These are phyloP conservation scores for Phataginus tricuspis DNA, from an alignment of 2,797 vertebrate genomes.

Conservation along the genomic window DNA sequence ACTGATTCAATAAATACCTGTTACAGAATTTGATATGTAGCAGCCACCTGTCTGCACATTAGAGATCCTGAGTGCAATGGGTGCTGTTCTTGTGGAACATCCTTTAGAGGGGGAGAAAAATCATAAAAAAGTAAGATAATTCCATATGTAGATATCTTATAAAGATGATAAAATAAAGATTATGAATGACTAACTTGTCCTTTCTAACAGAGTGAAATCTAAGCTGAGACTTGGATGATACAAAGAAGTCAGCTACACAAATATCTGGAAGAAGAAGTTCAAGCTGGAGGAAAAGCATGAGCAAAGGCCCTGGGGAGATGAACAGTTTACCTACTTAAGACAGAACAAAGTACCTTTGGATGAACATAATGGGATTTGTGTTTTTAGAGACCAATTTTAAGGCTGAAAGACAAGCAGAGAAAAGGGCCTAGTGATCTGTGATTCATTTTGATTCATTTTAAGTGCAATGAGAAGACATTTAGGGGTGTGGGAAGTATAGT, in stretches of 20 bases:
- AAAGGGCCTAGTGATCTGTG: background rate
- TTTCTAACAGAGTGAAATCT: background rate
- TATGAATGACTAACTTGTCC: background rate
- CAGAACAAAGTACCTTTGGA: background rate
- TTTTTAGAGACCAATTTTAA: background rate
- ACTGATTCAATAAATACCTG: background rate
- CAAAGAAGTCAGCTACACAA: background rate
- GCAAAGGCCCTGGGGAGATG: background rate
- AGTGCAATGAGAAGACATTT: background rate
- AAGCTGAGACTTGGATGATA: background rate
- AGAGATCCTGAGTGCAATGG: background rate
- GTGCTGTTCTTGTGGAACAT: background rate
- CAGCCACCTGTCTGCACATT: background rate
- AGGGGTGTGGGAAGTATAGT: background rate
- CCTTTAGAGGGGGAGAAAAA: background rate
- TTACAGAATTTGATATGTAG: background rate
- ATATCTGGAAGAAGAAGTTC: background rate
- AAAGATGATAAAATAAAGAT: conserved; percentile 20
- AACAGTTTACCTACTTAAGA: background rate
- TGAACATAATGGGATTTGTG: background rate
- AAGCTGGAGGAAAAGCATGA: background rate
- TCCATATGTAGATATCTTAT: background rate
- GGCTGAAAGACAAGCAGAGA: background rate
- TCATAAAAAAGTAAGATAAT: background rate
- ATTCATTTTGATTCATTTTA: background rate